Percentiles rank a stretch among this genome's conserved stretches.
Evolutionary conservation across 37 sponge, comb jelly and placozoan genomes (phyloP).

Genomic region (Cliona cf. orientalis): DNA sequence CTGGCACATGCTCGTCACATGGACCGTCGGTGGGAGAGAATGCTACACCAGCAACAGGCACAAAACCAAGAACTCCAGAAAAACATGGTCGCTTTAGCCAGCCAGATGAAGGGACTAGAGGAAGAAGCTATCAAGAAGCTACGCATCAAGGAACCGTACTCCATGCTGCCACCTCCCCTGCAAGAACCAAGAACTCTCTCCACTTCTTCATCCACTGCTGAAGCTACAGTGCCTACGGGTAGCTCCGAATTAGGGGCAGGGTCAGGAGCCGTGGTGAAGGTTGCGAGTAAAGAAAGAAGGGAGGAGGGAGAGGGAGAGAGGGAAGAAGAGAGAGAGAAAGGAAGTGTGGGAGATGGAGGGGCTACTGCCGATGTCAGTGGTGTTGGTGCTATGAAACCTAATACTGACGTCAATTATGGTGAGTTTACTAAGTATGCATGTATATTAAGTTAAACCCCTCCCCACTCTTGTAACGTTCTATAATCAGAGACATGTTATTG

Average conservation of each 20-base stretch:
- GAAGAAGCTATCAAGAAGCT: slow-evolving; percentile 28
- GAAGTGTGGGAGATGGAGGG: too few relatives aligned
- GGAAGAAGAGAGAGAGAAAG: too few relatives aligned
- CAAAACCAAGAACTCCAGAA: slow-evolving; percentile 69
- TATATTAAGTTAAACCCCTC: too few relatives aligned
- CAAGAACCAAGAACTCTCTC: neutral
- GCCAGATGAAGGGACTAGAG: slow-evolving; percentile 74
- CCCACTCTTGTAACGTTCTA: too few relatives aligned
- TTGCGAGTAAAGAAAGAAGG: neutral
- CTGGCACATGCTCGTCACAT: slow-evolving; percentile 40
- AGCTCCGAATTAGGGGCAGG: neutral
- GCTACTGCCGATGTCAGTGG: too few relatives aligned
- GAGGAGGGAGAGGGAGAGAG: neutral
- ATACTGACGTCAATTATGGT: too few relatives aligned
- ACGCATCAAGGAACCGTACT: neutral
- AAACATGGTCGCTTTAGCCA: slow-evolving; percentile 80
- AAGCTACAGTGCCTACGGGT: neutral
- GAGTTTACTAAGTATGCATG: too few relatives aligned
- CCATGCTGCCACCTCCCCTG: neutral
- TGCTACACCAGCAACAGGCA: slow-evolving; percentile 59
- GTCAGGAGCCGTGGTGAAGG: neutral
- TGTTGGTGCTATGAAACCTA: too few relatives aligned
- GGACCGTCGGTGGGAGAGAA: slow-evolving; percentile 58
- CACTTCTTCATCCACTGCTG: neutral
- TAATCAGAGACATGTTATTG: too few relatives aligned